Conservation (phyloP, 2,888 invertebrate species). For the Lasioglossum morio region DNA sequence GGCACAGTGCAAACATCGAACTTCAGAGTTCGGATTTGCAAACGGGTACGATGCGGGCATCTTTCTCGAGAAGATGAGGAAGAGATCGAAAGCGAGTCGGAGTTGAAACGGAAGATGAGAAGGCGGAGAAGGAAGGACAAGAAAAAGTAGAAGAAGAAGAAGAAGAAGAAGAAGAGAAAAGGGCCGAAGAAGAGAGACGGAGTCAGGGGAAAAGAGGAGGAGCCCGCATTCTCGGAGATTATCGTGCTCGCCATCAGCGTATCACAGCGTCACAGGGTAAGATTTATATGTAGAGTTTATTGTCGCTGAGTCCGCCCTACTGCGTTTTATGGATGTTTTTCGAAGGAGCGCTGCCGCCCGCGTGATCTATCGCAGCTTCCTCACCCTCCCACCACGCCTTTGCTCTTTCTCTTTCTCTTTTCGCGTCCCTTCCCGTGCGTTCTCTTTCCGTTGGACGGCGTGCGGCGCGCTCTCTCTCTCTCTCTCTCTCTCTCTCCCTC, state of each 20-base stretch:
- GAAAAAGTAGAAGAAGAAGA: conserved; percentile 26
- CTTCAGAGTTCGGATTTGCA: neutral
- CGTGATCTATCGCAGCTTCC: conserved; percentile 83
- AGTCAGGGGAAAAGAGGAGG: conserved; percentile 75
- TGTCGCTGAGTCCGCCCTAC: conserved; percentile 85
- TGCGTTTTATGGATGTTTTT: conserved; percentile 85
- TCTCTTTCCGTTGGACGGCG: conserved; percentile 51
- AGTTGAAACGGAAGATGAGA: conserved; percentile 12
- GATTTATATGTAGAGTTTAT: conserved; percentile 85
- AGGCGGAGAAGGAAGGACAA: conserved; percentile 34
- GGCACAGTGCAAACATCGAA: neutral
- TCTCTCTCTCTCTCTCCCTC: conserved; percentile 11
- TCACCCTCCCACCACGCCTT: conserved; percentile 66
- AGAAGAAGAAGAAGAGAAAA: too few relatives aligned
- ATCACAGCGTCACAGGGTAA: conserved; percentile 85
- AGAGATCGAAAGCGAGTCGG: neutral
- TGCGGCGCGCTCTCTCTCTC: conserved; percentile 40
- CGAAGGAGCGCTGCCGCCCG: conserved; percentile 84
- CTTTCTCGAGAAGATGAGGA: neutral
- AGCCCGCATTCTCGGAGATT: conserved; percentile 85
- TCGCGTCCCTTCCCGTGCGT: neutral
- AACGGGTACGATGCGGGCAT: neutral
- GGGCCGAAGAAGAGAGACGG: conserved; percentile 54
- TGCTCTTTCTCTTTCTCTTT: conserved; percentile 51
- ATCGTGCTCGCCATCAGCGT: conserved; percentile 85